phyloP scores from a whole-genome alignment of 2,113 vertebrate species.

The Oplegnathus fasciatus region DNA sequence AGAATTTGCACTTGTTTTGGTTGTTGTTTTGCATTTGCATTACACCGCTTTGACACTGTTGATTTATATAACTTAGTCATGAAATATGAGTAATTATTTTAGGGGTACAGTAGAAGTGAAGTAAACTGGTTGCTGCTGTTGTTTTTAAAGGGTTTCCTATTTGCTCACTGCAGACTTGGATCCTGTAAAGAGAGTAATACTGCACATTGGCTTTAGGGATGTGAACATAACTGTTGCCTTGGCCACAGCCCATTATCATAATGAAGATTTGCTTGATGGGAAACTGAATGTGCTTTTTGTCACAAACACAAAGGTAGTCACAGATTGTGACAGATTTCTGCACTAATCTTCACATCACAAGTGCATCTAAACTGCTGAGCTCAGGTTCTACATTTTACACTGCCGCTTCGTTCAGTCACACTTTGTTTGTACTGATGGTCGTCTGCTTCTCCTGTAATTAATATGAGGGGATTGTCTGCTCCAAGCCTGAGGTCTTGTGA shows the following conservation, averaged over 20 bases:
- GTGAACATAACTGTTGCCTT: not conserved
- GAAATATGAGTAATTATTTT: not conserved
- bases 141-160: not conserved
- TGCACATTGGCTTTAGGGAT: not conserved
- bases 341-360: slow-evolving; percentile 30
- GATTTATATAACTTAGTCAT: too few relatives aligned
- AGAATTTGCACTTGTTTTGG: not conserved
- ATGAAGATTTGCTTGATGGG: slow-evolving; percentile 16
- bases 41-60: not conserved
- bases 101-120: too few relatives aligned
- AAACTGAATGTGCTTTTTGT: slow-evolving; percentile 7
- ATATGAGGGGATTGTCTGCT: slow-evolving; percentile 1
- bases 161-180: not conserved
- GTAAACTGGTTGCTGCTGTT: not conserved
- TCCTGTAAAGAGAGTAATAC: not conserved
- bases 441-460: slow-evolving; percentile 25
- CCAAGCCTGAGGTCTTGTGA: slow-evolving; percentile 21
- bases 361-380: slow-evolving; percentile 36
- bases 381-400: not conserved
- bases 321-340: slow-evolving; percentile 8
- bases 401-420: slow-evolving; percentile 7
- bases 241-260: slow-evolving; percentile 10
- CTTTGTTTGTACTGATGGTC: slow-evolving; percentile 22
- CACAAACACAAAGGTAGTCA: not conserved
- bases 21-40: not conserved